Evolutionary conservation across 2,797 vertebrate genomes (phyloP).

Genomic region (Acanthornis magna): DNA sequence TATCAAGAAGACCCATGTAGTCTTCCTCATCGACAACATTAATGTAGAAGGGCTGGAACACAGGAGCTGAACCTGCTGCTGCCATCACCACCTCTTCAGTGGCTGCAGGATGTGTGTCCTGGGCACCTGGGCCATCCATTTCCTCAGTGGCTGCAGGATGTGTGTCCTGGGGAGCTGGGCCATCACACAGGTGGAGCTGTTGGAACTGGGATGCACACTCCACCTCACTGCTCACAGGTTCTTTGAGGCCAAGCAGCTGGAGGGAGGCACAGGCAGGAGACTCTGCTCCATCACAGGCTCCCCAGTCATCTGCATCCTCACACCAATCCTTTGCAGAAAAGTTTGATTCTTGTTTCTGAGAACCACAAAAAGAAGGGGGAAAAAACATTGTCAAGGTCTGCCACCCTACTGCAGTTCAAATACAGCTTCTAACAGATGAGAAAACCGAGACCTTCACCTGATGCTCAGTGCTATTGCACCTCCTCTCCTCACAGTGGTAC

Average conservation of each 20-base stretch:
- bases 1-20: conserved; percentile 58
- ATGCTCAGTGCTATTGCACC: background rate
- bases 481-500: background rate
- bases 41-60: conserved; percentile 85
- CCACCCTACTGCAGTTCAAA: background rate
- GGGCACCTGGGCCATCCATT: background rate
- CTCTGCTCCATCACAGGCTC: conserved; percentile 63
- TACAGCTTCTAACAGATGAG: background rate
- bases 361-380: background rate
- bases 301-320: conserved; percentile 90
- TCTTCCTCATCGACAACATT: conserved; percentile 86
- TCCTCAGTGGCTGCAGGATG: background rate
- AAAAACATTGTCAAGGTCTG: background rate
- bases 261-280: background rate
- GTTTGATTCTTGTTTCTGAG: conserved; percentile 22
- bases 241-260: background rate
- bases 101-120: background rate
- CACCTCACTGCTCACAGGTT: background rate
- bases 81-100: background rate
- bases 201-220: conserved; percentile 76
- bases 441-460: background rate
- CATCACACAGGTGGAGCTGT: conserved; percentile 71
- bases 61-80: background rate
- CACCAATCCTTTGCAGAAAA: conserved; percentile 82
- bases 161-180: background rate